phyloP scores from a whole-genome alignment of 2,888 invertebrate genomes.

The Trichacis sp. region DNA sequence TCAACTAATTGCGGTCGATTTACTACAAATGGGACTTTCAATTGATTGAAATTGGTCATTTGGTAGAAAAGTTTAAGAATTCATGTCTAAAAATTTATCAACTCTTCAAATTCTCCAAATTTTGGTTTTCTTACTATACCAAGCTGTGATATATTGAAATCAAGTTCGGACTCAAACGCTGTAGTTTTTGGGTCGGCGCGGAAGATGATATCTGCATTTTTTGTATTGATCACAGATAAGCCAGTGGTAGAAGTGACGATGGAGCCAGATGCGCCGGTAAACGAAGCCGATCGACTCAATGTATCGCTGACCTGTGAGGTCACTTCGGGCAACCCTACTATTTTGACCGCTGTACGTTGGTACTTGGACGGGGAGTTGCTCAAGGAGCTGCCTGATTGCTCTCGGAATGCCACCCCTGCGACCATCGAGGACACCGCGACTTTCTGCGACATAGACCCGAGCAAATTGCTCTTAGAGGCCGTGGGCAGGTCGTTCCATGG shows the following conservation, averaged over 20 bases:
- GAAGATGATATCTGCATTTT: constrained; percentile 1
- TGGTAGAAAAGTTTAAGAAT: too few relatives aligned
- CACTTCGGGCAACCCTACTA: constrained; percentile 82
- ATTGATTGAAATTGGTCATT: too few relatives aligned
- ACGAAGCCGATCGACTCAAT: constrained; percentile 82
- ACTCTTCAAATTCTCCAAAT: too few relatives aligned
- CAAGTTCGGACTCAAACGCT: too few relatives aligned
- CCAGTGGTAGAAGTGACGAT: constrained; percentile 83
- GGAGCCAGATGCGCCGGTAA: constrained; percentile 82
- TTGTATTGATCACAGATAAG: constrained; percentile 73
- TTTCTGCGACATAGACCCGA: constrained; percentile 88
- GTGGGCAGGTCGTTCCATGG: constrained; percentile 92
- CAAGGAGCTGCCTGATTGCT: constrained; percentile 88
- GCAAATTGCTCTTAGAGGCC: constrained; percentile 84
- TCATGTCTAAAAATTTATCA: too few relatives aligned
- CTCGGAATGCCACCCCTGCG: constrained; percentile 67
- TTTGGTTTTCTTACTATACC: too few relatives aligned
- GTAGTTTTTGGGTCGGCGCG: too few relatives aligned
- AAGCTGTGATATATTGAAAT: too few relatives aligned
- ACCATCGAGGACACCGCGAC: constrained; percentile 66
- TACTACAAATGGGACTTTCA: too few relatives aligned
- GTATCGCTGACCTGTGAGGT: constrained; percentile 87
- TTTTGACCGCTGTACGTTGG: constrained; percentile 85
- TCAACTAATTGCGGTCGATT: too few relatives aligned
- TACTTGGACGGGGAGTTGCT: constrained; percentile 85